Evolutionary conservation across 1,140 invertebrate genomes (phyloP), one percentile per base, ranked within the genome.

Genomic region (Battus philenor): DNA sequence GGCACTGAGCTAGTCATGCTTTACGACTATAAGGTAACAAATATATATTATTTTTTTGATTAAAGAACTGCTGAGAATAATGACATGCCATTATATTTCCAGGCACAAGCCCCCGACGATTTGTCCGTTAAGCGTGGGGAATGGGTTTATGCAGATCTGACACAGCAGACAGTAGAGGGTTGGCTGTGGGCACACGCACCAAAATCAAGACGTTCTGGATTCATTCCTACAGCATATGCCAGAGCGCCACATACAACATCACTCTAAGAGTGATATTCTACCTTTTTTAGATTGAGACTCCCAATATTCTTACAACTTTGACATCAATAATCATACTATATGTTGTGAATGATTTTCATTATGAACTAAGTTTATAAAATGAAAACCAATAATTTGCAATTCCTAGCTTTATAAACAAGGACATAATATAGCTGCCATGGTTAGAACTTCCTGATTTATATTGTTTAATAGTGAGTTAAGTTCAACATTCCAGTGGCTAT

Each of bases 141-240:
- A 60, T 97, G 95, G 94, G 95, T 98, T 45, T 98, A 97, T 84
- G 96, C 95, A 0, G 95, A 98, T 86, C 87, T 97, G 20, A 93
- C 91, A 50, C 95, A 97, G 88, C 96, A 98, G 86, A 97, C 94
- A 0, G 95, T 97, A 0, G 94, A 97, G 69, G 95, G 95, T 6
- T 98, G 96, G 96, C 84, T 98, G 16, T 98, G 96, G 96, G 95
- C 95, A 0, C 97, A 96, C 80, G 94, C 95, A 5, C 95, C 95
- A 0, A 96, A 96, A 85, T 94, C 94, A 6, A 87, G 95, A 15
- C 95, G 96, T 86, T 97, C 97, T 72, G 97, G 97, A 7, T 98
- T 97, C 79, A 97, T 98, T 62, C 97, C 97, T 6, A 97, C 96
- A 78, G 94, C 95, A 0, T 98, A 97, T 73, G 96, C 96, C 0